Conservation (phyloP, 2,888 invertebrate species). For the Alentia gelatinosa region DNA sequence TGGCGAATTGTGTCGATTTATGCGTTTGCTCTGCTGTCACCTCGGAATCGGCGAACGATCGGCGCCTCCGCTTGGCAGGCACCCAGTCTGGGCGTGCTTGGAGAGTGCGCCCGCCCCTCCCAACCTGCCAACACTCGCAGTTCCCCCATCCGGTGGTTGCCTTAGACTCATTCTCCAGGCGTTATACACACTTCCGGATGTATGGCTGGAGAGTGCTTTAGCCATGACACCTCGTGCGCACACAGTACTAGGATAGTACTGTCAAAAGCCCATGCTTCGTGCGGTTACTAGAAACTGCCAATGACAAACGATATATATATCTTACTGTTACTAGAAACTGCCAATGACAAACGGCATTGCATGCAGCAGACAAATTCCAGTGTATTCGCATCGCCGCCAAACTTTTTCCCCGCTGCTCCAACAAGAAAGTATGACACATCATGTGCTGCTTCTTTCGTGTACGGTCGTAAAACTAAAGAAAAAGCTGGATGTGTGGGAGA, state of each 20-base stretch:
- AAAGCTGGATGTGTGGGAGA: neutral
- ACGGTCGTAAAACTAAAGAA: constrained; percentile 11
- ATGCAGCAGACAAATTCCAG: neutral
- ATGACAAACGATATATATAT: too few species aligned
- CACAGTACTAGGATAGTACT: too few species aligned
- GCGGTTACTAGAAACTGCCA: too few species aligned
- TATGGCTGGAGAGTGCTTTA: too few species aligned
- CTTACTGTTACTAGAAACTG: too few species aligned
- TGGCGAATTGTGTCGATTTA: constrained; percentile 43
- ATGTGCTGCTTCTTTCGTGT: constrained; percentile 28
- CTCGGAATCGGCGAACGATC: neutral
- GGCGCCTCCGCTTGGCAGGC: constrained; percentile 45
- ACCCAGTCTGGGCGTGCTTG: constrained; percentile 33
- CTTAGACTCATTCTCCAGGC: neutral
- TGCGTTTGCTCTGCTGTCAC: constrained; percentile 52
- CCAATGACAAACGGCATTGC: neutral
- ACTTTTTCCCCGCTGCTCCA: neutral
- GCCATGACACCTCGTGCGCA: too few species aligned
- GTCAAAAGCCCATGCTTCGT: too few species aligned
- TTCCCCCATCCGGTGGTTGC: constrained; percentile 2
- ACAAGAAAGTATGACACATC: constrained; percentile 25
- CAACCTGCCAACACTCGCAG: neutral
- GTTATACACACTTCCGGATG: neutral
- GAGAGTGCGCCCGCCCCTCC: neutral
- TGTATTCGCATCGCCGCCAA: neutral